phyloP scores from a whole-genome alignment of 2,888 invertebrate genomes.

The Epinotia demarniana region DNA sequence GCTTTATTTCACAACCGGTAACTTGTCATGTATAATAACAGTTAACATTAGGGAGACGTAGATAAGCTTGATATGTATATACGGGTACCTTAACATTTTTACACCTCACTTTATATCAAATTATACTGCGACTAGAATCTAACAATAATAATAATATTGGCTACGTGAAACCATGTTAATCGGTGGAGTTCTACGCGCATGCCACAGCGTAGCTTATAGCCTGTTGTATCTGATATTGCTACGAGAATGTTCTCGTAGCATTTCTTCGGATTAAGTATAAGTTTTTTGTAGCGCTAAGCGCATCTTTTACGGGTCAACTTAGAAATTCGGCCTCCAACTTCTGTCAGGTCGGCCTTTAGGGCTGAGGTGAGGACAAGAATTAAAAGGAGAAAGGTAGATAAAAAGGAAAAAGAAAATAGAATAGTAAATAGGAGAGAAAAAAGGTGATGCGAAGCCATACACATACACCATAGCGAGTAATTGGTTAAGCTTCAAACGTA shows the following conservation, averaged over 20 bases:
- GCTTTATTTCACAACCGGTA: background rate
- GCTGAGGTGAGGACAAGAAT: too few species aligned
- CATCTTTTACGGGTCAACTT: too few species aligned
- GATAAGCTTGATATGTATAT: background rate
- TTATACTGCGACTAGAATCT: background rate
- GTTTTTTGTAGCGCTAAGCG: background rate
- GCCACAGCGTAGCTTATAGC: slow-evolving; percentile 11
- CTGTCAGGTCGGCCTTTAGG: too few species aligned
- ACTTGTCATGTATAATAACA: background rate
- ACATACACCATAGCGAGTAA: background rate
- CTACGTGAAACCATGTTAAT: background rate
- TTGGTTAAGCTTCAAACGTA: background rate
- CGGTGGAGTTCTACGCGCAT: background rate
- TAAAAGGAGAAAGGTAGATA: too few species aligned
- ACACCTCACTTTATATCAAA: background rate
- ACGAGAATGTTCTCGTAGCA: slow-evolving; percentile 9
- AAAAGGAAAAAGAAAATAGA: too few species aligned
- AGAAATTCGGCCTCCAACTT: too few species aligned
- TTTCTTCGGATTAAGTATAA: background rate
- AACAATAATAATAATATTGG: too few species aligned
- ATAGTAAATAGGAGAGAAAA: too few species aligned
- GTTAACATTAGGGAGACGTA: background rate
- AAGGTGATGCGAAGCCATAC: too few species aligned
- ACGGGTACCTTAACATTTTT: too few species aligned
- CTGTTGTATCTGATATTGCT: background rate